A percentile compares a stretch with the other conserved stretches of the same genome.
These are phyloP conservation scores for Syncerus caffer DNA, from an alignment of 2,797 vertebrate species.

Conservation along the genomic window DNA sequence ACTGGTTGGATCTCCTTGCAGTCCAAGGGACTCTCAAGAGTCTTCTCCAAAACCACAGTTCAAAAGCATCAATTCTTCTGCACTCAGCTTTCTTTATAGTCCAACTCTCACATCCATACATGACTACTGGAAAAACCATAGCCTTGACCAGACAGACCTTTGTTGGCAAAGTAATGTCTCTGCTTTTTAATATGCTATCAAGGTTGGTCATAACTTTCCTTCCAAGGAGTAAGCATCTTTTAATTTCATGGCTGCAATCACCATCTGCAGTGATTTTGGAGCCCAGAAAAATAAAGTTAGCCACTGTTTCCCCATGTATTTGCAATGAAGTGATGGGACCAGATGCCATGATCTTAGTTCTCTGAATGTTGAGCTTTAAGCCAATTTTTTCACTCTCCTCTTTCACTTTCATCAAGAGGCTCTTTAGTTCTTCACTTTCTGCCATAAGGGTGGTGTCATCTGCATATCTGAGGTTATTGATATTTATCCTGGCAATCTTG, in stretches of 20 bases:
- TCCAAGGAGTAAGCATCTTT: background rate
- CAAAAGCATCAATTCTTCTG: background rate
- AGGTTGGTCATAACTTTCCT: background rate
- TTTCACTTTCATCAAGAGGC: background rate
- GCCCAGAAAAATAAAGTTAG: background rate
- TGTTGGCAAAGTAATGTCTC: background rate
- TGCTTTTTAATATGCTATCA: background rate
- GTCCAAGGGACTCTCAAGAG: background rate
- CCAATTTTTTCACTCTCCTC: background rate
- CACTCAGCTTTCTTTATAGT: background rate
- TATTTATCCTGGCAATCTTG: background rate
- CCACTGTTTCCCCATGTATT: background rate
- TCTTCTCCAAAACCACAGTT: background rate
- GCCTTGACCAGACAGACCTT: background rate
- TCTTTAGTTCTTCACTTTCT: background rate
- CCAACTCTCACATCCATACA: background rate
- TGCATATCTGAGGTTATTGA: background rate
- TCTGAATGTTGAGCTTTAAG: background rate
- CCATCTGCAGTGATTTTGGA: background rate
- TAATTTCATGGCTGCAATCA: background rate
- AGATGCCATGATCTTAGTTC: background rate
- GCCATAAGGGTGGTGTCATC: background rate
- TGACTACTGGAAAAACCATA: background rate
- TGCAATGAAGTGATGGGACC: background rate
- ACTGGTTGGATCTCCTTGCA: background rate